Evolutionary conservation across 2,113 vertebrate species (phyloP).

Genomic region (Trogon melanurus): DNA sequence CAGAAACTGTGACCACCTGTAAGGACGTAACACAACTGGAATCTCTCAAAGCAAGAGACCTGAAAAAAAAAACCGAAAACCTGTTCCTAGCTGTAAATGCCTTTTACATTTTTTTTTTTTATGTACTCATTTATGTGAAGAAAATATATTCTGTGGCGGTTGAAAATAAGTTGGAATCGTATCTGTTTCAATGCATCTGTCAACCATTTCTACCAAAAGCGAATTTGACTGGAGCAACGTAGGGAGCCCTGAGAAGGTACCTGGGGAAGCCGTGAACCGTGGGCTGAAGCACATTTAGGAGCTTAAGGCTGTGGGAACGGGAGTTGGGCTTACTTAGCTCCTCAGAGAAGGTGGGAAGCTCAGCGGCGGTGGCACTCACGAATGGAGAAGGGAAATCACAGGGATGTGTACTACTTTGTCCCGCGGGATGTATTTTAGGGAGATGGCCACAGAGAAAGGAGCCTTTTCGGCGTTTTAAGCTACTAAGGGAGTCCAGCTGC

Average conservation of each 20-base stretch:
- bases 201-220: not conserved
- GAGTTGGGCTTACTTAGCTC: not conserved
- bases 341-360: not conserved
- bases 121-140: not conserved
- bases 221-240: not conserved
- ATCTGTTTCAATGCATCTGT: not conserved
- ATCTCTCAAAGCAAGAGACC: not conserved
- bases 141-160: not conserved
- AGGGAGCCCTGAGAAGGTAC: not conserved
- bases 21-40: not conserved
- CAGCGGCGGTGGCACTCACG: fast-evolving
- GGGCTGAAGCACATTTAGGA: not conserved
- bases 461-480: not conserved
- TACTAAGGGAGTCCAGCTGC: fast-evolving
- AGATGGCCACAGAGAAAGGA: fast-evolving
- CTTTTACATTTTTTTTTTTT: not conserved
- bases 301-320: fast-evolving
- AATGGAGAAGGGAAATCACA: not conserved
- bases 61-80: not conserved
- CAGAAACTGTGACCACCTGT: not conserved
- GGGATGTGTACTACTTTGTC: fast-evolving
- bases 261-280: fast-evolving
- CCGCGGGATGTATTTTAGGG: too few relatives aligned
- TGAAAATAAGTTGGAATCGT: not conserved
- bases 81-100: fast-evolving